A percentile compares a stretch with the other conserved stretches of the same genome.
Evolutionary conservation across 2,888 invertebrate species (phyloP).

Genomic region (Callyntrura sp.): DNA sequence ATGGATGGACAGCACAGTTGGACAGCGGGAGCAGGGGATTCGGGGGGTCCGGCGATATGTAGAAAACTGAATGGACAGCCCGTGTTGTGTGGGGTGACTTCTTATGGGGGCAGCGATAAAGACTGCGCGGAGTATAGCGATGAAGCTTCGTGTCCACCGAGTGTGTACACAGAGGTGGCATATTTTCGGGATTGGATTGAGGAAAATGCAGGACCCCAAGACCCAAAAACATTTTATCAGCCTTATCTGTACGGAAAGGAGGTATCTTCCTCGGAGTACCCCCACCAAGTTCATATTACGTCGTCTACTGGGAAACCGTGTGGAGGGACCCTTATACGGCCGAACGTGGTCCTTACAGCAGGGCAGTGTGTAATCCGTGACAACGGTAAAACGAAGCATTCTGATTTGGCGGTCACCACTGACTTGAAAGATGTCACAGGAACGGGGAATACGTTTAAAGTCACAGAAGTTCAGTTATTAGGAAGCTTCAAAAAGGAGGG

Average conservation of each 20-base stretch:
- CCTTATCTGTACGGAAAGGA: slow-evolving; percentile 50
- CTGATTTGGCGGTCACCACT: not conserved
- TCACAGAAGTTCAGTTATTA: too few relatives aligned
- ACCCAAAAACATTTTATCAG: slow-evolving; percentile 23
- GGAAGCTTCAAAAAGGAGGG: too few relatives aligned
- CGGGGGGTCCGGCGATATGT: slow-evolving; percentile 64
- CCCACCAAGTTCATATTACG: slow-evolving; percentile 26
- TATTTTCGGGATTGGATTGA: slow-evolving; percentile 54
- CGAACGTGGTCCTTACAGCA: slow-evolving; percentile 56
- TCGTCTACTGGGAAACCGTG: not conserved
- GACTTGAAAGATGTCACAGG: not conserved
- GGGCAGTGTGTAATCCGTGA: slow-evolving; percentile 55
- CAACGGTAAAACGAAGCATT: not conserved
- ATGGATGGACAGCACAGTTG: not conserved
- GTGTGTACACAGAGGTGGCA: slow-evolving; percentile 37
- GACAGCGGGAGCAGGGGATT: slow-evolving; percentile 45
- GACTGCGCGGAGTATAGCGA: slow-evolving; percentile 10
- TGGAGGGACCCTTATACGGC: not conserved
- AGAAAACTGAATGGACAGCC: slow-evolving; percentile 33
- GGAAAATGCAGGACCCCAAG: slow-evolving; percentile 42
- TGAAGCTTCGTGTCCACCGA: slow-evolving; percentile 25
- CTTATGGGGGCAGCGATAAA: slow-evolving; percentile 50
- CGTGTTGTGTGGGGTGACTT: slow-evolving; percentile 52
- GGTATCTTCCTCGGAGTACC: not conserved
- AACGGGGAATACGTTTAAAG: too few relatives aligned